Percentiles rank a stretch among this genome's conserved stretches.
phyloP scores from a whole-genome alignment of 2,113 vertebrate genomes.

The Elachura formosa region DNA sequence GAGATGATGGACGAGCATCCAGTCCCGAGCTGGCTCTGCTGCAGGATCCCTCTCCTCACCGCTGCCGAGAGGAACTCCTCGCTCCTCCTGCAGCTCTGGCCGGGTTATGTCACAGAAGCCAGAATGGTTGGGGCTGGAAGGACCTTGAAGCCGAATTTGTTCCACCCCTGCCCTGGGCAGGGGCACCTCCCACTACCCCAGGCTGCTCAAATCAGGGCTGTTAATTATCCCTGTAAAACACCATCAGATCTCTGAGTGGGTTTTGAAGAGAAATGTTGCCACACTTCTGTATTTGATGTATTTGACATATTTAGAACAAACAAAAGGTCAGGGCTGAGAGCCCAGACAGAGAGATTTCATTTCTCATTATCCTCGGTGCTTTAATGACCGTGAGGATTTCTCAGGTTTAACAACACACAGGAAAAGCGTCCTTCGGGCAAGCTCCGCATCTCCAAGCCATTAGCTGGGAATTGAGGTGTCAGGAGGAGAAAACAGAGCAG shows the following conservation, averaged over 20 bases:
- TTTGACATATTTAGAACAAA: not conserved
- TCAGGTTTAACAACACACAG: not conserved
- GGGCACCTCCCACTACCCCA: not conserved
- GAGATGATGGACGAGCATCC: not conserved
- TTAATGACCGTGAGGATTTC: not conserved
- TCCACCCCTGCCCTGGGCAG: not conserved
- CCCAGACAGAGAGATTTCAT: not conserved
- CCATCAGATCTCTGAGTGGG: not conserved
- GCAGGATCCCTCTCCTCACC: too few relatives aligned
- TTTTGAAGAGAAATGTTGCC: not conserved
- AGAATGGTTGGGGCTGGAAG: not conserved
- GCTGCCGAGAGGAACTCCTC: rapidly evolving
- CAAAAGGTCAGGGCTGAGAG: not conserved
- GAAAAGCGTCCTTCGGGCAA: not conserved
- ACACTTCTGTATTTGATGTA: rapidly evolving
- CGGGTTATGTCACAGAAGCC: rapidly evolving
- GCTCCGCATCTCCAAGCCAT: not conserved
- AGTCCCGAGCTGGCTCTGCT: not conserved
- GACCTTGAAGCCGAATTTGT: too few relatives aligned
- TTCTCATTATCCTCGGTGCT: not conserved
- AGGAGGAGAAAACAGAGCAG: rapidly evolving
- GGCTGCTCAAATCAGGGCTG: not conserved
- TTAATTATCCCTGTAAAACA: not conserved
- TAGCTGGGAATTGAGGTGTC: not conserved
- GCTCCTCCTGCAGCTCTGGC: not conserved